Evolutionary conservation across 2,888 invertebrate species (phyloP).

Genomic region (Thelaira solivaga): DNA sequence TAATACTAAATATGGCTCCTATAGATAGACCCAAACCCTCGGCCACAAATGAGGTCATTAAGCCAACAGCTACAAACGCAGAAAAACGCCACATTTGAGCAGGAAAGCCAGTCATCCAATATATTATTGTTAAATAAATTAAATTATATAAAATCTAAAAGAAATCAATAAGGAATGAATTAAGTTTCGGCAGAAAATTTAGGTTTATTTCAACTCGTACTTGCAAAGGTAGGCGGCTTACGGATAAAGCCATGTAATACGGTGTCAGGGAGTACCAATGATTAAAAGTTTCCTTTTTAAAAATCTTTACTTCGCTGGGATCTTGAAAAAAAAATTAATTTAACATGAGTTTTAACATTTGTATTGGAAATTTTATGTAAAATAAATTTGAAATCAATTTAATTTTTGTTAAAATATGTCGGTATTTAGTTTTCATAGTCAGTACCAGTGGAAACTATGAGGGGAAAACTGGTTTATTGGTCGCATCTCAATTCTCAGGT

Average conservation of each 20-base stretch:
- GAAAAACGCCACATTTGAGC: constrained; percentile 81
- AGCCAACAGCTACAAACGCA: constrained; percentile 82
- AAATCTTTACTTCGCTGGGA: constrained; percentile 83
- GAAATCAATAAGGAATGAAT: neutral
- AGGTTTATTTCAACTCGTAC: constrained; percentile 67
- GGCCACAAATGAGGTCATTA: constrained; percentile 84
- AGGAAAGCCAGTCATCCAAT: constrained; percentile 84
- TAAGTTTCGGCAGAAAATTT: neutral
- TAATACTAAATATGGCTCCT: constrained; percentile 83
- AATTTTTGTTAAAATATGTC: no score
- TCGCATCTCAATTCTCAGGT: no score
- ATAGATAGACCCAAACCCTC: constrained; percentile 89
- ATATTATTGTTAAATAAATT: constrained; percentile 81
- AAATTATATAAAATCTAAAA: constrained; percentile 79
- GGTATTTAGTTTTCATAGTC: no score
- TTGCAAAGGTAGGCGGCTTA: constrained; percentile 81
- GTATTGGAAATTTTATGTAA: no score
- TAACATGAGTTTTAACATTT: no score
- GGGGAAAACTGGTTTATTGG: no score
- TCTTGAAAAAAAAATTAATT: constrained; percentile 74
- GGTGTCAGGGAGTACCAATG: constrained; percentile 83
- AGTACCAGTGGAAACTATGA: no score
- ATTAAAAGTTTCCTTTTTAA: constrained; percentile 84
- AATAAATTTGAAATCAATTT: no score
- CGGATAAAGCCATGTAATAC: constrained; percentile 81